phyloP scores from a whole-genome alignment of 2,113 vertebrate genomes.

The Neolamprologus variostigma region DNA sequence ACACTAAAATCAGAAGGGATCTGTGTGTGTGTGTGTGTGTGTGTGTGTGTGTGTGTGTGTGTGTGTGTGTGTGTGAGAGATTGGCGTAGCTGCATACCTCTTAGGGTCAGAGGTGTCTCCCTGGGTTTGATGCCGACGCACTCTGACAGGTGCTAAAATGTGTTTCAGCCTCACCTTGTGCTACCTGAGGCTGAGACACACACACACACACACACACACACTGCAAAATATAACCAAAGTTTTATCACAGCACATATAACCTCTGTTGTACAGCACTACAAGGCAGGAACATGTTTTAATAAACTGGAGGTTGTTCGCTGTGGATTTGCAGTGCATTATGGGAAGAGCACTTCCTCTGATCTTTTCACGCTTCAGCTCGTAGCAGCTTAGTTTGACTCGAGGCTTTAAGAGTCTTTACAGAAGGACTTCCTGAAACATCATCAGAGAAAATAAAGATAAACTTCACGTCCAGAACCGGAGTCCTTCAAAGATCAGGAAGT shows the following conservation, averaged over 20 bases:
- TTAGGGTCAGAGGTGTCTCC: background rate
- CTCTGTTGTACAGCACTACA: rapidly evolving
- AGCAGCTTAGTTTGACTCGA: background rate
- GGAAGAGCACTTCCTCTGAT: background rate
- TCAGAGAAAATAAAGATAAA: background rate
- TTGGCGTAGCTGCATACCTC: background rate
- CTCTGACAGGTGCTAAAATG: conserved; percentile 12
- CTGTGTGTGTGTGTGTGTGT: background rate
- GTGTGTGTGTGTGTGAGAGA: background rate
- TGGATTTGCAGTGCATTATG: background rate
- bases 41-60: background rate
- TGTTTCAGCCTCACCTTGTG: background rate
- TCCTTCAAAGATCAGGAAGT: background rate
- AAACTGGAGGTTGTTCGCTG: background rate
- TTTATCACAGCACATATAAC: rapidly evolving
- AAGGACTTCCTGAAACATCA: background rate
- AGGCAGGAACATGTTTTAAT: background rate
- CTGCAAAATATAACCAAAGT: background rate
- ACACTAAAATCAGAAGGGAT: too few relatives aligned
- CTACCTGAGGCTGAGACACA: background rate
- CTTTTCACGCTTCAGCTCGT: background rate
- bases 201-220: background rate
- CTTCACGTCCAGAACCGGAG: rapidly evolving
- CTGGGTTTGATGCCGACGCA: conserved; percentile 4
- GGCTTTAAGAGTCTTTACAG: background rate